A percentile compares a stretch with the other conserved stretches of the same genome.
Evolutionary conservation across 2,797 vertebrate genomes (phyloP).

Genomic region (Chelon auratus): DNA sequence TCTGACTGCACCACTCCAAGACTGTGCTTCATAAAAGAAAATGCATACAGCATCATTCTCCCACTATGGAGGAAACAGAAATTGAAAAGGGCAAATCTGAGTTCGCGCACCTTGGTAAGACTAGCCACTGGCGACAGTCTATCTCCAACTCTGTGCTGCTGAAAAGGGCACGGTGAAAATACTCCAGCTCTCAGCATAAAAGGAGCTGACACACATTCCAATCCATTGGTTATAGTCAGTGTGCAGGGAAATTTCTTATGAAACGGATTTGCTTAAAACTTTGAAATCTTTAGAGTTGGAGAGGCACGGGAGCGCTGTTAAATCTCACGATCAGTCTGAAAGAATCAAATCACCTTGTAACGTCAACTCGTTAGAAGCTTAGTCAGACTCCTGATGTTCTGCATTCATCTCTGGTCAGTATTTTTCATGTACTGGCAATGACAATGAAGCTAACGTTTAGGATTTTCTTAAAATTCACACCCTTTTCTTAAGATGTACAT

Average conservation of each 20-base stretch:
- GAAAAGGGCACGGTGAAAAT: conserved; percentile 83
- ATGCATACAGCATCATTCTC: conserved; percentile 74
- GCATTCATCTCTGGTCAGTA: background rate
- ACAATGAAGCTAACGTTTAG: background rate
- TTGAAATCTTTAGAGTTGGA: conserved; percentile 8
- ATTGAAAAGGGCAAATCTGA: conserved; percentile 83
- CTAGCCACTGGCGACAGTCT: conserved; percentile 81
- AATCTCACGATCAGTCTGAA: conserved; percentile 15
- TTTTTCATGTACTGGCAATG: background rate
- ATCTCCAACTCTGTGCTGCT: conserved; percentile 72
- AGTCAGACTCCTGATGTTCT: conserved; percentile 7
- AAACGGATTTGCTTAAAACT: conserved; percentile 61
- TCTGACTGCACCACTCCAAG: conserved; percentile 44
- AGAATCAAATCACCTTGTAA: conserved; percentile 26
- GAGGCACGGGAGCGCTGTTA: background rate
- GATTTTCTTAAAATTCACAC: background rate
- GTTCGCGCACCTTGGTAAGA: conserved; percentile 78
- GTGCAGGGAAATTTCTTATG: conserved; percentile 46
- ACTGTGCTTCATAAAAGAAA: conserved; percentile 67
- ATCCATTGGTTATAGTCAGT: conserved; percentile 66
- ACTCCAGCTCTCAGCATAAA: conserved; percentile 81
- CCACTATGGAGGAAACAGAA: conserved; percentile 69
- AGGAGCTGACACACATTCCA: conserved; percentile 76
- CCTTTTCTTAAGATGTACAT: conserved; percentile 1
- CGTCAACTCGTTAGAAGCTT: background rate